phyloP scores from a whole-genome alignment of 2,113 vertebrate genomes.

The Rousettus leschenaultii region DNA sequence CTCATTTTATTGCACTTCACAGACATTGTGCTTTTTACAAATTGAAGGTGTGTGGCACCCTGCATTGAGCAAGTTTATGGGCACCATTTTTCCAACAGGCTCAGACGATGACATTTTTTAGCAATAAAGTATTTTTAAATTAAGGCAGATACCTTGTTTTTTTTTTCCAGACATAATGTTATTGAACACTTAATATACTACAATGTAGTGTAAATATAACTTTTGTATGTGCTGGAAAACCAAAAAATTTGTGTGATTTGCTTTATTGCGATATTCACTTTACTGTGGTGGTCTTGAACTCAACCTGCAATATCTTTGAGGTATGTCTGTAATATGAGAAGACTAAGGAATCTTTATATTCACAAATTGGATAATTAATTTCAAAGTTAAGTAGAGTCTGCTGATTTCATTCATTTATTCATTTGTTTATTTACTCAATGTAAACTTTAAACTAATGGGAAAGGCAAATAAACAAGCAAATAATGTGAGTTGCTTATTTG shows the following conservation, averaged over 20 bases:
- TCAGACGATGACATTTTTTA: background rate
- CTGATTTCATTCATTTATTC: background rate
- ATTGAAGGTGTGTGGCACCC: background rate
- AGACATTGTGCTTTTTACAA: background rate
- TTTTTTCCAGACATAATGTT: background rate
- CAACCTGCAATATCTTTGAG: background rate
- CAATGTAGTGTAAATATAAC: background rate
- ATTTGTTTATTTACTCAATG: background rate
- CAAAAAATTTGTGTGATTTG: background rate
- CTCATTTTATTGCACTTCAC: background rate
- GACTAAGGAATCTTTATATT: background rate
- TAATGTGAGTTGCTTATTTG: constrained; percentile 17
- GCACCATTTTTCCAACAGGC: background rate
- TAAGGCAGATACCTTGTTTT: background rate
- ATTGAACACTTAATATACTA: background rate
- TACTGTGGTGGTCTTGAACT: background rate
- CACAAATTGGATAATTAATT: background rate
- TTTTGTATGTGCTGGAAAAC: background rate
- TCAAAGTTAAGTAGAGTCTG: background rate
- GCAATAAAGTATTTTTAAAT: background rate
- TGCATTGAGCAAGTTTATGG: background rate
- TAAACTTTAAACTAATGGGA: background rate
- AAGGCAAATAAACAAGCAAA: background rate
- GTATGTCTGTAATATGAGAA: background rate
- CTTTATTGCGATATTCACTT: background rate